Conservation (phyloP, 2,888 invertebrate genomes). For the Didymodactylos carnosus region DNA sequence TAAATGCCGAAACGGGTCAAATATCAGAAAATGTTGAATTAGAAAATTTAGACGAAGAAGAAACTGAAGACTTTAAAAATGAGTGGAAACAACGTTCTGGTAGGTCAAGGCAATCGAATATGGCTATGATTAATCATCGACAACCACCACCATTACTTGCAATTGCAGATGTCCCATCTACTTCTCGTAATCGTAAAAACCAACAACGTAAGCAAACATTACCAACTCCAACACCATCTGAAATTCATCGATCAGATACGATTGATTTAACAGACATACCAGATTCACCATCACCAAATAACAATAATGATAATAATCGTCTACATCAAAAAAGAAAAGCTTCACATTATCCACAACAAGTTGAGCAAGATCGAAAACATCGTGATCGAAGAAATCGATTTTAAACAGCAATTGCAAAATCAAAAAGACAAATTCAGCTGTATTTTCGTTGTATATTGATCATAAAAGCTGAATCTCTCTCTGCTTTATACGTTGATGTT, state of each 20-base stretch:
- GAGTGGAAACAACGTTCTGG: not conserved
- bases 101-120: no score
- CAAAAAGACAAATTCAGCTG: not conserved
- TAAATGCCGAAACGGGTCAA: constrained; percentile 5
- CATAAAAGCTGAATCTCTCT: no score
- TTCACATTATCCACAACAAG: not conserved
- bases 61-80: not conserved
- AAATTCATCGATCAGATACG: not conserved
- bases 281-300: not conserved
- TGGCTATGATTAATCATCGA: no score
- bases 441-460: not conserved
- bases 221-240: not conserved
- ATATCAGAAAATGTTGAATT: constrained; percentile 11
- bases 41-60: constrained; percentile 12
- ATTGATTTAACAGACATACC: not conserved
- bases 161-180: not conserved
- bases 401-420: not conserved
- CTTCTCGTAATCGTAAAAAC: not conserved
- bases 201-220: no score
- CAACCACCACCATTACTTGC: not conserved
- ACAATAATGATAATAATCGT: no score
- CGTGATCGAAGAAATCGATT: not conserved
- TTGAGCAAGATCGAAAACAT: not conserved
- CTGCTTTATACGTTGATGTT: no score
- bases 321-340: constrained; percentile 1